Base-by-base conservation (phyloP, 2,888 invertebrate genomes). In the Seira musarum region DNA sequence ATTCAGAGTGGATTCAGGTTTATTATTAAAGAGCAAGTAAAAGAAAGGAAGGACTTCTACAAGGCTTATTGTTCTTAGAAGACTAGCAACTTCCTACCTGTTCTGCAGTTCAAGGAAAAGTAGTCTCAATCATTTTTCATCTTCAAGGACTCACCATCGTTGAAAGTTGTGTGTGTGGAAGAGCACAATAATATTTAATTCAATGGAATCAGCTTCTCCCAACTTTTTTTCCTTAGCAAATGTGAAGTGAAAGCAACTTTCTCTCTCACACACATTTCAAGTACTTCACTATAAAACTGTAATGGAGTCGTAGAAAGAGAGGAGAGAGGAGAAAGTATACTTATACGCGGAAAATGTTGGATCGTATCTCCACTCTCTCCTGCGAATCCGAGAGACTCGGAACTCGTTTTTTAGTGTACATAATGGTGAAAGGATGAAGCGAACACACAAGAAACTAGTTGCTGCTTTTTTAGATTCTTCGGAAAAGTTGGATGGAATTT, bases 401-500 rank as follows among this genome's bases (percentile, higher is more conserved):
- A 8, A 40, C 40, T 40, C 40, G 13, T 8, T 5, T 13, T 13
- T 40, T n/a, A n/a, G n/a, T n/a, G n/a, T n/a, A n/a, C n/a, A n/a
- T 40, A 13, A 40, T 40, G 40, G 40, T 8, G 40, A 40, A 13
- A 40, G 13, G 13, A 13, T 13, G 13, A 40, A 57, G 57, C 57
- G 57, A 57, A 13, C 40, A 40, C 6, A 40, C 6, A 40, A 6
- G 40, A 40, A 40, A 40, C 40, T 40, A 8, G 40, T 40, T 40
- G 40, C 13, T 40, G 6, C 40, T 40, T 40, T 40, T 13, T 6
- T 40, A 40, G 40, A 40, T 40, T n/a, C n/a, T n/a, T n/a, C n/a
- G n/a, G n/a, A n/a, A 17, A 57, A 57, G 40, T 40, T 15, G 40
- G 57, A n/a, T 57, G 57, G 57, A 57, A 57, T 57, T 57, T 57